Evolutionary conservation across 2,888 invertebrate species (phyloP), one percentile per base, ranked within the genome.

Genomic region (Anoplius nigerrimus): DNA sequence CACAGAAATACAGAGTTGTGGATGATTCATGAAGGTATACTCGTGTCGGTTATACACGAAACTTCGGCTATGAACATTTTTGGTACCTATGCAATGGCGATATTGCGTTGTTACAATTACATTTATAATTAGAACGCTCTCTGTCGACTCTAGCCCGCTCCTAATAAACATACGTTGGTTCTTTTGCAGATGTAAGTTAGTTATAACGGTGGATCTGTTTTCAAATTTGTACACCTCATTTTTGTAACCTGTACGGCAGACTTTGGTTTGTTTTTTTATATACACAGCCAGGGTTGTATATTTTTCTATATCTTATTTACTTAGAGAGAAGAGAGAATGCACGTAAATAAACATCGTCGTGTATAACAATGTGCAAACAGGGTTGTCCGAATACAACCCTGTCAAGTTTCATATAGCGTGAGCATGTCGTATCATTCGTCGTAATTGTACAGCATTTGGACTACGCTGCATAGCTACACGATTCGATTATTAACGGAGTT

Each of bases 241-340:
- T 34, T 55, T 71, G 74, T 48, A 27, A 54, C 69, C 58, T 72
- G 69, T 78, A 74, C 57, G 71, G 57, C 46, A 58, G 66, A 71
- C 60, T 51, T n/a, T n/a, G n/a, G 66, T 72, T 62, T 71, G 65
- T 62, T 68, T 71, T 70, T 65, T 57, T 60, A 66, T 13, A 42
- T 11, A 11, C 34, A 6, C 34, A 11, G 20, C 15, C 15, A 54
- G 68, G 72, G 61, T 71, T 34, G 60, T 62, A 75, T 72, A 75
- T 72, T 76, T 75, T 76, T 68, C 60, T 76, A 76, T 62, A 57
- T 66, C 60, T 53, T 62, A 65, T 68, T 75, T 53, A 55, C 51
- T 66, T 67, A 62, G 42, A 53, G 42, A 53, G 13, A 67, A 58
- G 72, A 63, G 53, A 66, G 20, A 42, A 45, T 71, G 59, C 45